These are phyloP conservation scores for Pteronura brasiliensis DNA, from an alignment of 2,113 vertebrate genomes.

Conservation along the genomic window DNA sequence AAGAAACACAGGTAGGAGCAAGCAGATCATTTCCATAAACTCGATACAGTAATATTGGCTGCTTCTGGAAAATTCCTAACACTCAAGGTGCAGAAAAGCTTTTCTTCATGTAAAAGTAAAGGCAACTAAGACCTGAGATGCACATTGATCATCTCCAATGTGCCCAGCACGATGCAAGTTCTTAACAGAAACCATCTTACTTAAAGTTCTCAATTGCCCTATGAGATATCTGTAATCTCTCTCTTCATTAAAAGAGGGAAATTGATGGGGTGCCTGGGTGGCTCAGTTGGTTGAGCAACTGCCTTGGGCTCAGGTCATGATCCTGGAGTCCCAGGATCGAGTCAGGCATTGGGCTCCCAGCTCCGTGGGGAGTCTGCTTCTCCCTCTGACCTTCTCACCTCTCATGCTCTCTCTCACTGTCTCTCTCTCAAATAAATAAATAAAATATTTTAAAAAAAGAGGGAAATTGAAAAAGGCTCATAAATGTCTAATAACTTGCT, in stretches of 20 bases:
- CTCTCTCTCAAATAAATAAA: no score
- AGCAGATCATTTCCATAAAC: neutral
- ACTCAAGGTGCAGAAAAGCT: neutral
- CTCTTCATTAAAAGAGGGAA: slow-evolving; percentile 6
- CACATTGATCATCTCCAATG: neutral
- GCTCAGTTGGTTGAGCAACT: no score
- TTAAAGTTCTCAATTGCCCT: neutral
- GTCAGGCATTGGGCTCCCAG: no score
- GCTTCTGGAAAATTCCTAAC: slow-evolving; percentile 25
- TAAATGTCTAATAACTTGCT: neutral
- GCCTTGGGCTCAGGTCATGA: no score
- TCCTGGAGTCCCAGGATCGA: no score
- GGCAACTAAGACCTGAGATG: neutral
- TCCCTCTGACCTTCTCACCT: no score
- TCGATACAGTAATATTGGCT: neutral
- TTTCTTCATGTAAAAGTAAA: neutral
- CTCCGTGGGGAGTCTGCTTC: no score
- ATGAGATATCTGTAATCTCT: neutral
- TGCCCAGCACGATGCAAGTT: neutral
- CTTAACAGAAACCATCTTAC: neutral
- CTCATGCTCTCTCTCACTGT: no score
- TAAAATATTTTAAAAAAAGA: neutral
- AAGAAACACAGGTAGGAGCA: neutral
- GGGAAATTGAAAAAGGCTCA: neutral
- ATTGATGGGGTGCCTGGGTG: no score